These are phyloP conservation scores for Eulemur coronatus DNA, from an alignment of 2,797 vertebrate species.

Conservation along the genomic window DNA sequence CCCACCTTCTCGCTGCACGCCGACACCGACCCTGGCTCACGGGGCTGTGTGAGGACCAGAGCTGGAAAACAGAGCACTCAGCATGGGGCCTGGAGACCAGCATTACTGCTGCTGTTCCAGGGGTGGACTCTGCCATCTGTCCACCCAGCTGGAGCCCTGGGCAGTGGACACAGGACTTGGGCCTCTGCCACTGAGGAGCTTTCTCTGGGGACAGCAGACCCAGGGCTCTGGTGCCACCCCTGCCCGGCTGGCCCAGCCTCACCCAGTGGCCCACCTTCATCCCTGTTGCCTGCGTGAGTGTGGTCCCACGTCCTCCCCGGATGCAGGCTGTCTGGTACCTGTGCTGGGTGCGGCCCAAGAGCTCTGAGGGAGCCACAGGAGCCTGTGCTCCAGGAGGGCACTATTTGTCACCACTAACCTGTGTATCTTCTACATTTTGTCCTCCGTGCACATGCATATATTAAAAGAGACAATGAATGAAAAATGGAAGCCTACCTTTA, in stretches of 20 bases:
- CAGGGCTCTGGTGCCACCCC: neutral
- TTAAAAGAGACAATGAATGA: neutral
- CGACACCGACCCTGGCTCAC: no score
- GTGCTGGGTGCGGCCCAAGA: no score
- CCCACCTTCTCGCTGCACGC: no score
- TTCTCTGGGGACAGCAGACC: neutral
- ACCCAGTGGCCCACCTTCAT: neutral
- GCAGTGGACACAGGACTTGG: neutral
- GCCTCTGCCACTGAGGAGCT: neutral
- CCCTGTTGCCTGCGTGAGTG: fast-evolving
- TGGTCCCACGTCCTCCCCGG: neutral
- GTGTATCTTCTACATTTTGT: neutral
- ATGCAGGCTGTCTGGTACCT: neutral
- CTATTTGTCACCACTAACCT: fast-evolving
- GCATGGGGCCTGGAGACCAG: neutral
- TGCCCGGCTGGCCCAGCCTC: no score
- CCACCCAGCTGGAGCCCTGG: neutral
- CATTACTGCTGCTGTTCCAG: neutral
- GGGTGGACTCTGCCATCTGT: neutral
- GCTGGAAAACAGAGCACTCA: neutral
- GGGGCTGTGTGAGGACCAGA: neutral
- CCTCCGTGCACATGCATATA: neutral
- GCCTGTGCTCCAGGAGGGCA: no score
- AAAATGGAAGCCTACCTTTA: neutral
- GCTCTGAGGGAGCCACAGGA: neutral